phyloP scores from a whole-genome alignment of 2,797 vertebrate genomes.

The Thamnophis elegans region DNA sequence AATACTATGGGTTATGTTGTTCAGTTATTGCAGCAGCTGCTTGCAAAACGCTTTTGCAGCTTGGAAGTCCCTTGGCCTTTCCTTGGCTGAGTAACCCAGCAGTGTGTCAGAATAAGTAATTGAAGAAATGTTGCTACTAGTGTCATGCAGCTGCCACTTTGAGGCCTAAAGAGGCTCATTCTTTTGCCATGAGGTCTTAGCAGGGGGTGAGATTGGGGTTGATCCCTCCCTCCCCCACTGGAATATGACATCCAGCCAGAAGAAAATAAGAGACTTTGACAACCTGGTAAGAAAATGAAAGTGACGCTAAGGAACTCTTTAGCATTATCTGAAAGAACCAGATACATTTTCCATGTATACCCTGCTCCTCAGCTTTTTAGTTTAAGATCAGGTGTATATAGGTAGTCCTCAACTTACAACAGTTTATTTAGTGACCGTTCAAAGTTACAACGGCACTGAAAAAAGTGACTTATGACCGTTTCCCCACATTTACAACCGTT shows the following conservation, averaged over 20 bases:
- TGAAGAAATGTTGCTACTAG: not conserved
- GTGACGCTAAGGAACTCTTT: not conserved
- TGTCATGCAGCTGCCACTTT: not conserved
- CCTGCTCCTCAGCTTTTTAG: not conserved
- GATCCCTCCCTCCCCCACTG: fast-evolving
- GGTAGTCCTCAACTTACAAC: not conserved
- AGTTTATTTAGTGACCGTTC: not conserved
- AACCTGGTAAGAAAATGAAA: not conserved
- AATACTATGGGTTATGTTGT: not conserved
- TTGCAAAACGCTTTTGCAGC: not conserved
- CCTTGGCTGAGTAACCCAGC: not conserved
- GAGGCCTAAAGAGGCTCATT: not conserved
- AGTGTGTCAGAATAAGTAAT: not conserved
- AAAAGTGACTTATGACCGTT: not conserved
- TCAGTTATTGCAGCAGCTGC: not conserved
- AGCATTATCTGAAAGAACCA: not conserved
- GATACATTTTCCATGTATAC: not conserved
- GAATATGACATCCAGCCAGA: not conserved
- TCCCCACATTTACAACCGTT: not conserved
- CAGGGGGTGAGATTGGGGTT: not conserved
- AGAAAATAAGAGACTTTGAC: not conserved
- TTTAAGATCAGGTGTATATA: not conserved
- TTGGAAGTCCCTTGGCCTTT: not conserved
- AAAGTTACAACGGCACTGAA: not conserved
- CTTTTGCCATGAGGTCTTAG: not conserved